A percentile compares a stretch with the other conserved stretches of the same genome.
These are phyloP conservation scores for Paratilapia polleni DNA, from an alignment of 2,113 vertebrate genomes.

Conservation along the genomic window DNA sequence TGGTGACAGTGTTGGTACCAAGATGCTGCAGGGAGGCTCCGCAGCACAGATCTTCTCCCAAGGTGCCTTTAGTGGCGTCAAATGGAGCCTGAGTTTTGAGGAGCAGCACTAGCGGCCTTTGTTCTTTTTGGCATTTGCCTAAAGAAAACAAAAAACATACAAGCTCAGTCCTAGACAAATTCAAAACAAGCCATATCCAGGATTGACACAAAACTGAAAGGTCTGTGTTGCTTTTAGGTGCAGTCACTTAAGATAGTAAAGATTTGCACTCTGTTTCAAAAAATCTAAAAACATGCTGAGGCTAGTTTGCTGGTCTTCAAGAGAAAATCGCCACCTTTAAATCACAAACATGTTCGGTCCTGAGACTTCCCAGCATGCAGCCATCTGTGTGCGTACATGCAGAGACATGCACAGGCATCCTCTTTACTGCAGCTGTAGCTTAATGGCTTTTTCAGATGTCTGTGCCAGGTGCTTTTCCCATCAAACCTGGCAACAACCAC, in stretches of 20 bases:
- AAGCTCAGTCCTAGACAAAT: neutral
- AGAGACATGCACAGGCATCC: conserved; percentile 48
- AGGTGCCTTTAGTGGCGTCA: neutral
- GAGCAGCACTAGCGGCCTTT: conserved; percentile 87
- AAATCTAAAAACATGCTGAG: conserved; percentile 45
- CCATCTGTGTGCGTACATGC: conserved; percentile 21
- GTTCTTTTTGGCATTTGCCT: conserved; percentile 97
- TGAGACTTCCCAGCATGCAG: conserved; percentile 29
- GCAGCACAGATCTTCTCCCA: conserved; percentile 23
- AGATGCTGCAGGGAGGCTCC: conserved; percentile 35
- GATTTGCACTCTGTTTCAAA: neutral
- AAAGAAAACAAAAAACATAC: conserved; percentile 6
- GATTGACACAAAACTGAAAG: neutral
- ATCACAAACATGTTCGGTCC: conserved; percentile 55
- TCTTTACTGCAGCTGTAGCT: conserved; percentile 11
- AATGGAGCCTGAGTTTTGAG: conserved; percentile 14
- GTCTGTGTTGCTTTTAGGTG: neutral
- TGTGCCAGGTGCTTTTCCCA: conserved; percentile 69
- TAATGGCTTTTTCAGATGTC: conserved; percentile 63
- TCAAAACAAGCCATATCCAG: neutral
- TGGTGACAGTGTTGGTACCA: conserved; percentile 45
- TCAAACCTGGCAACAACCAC: conserved; percentile 36
- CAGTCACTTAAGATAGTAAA: neutral
- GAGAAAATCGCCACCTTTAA: conserved; percentile 42
- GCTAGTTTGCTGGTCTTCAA: conserved; percentile 30